phyloP scores from a whole-genome alignment of 2,797 vertebrate species.

The Squalus acanthias region DNA sequence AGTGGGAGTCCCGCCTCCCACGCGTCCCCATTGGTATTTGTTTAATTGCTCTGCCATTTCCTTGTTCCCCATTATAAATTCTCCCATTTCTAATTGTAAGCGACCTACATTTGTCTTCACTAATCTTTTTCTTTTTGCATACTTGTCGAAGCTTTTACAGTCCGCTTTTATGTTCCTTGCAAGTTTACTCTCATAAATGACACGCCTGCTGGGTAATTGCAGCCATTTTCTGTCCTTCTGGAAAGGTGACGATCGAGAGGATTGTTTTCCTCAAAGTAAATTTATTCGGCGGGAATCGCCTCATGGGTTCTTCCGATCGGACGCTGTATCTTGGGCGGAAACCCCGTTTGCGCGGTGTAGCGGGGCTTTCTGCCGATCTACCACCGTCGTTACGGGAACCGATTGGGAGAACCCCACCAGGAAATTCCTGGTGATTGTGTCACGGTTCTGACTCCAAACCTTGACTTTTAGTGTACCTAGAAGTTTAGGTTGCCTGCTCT shows the following conservation, averaged over 20 bases:
- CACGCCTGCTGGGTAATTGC: neutral
- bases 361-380: too few species aligned
- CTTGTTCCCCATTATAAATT: neutral
- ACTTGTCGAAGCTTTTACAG: too few species aligned
- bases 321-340: neutral
- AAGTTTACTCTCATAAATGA: too few species aligned
- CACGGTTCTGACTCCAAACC: neutral
- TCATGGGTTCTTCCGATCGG: neutral
- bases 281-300: neutral
- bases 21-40: too few species aligned
- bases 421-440: neutral
- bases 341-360: too few species aligned
- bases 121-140: neutral
- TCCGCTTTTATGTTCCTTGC: too few species aligned
- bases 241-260: neutral
- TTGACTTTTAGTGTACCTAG: neutral
- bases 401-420: neutral
- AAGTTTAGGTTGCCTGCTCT: too few species aligned
- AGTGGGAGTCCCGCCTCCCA: too few species aligned
- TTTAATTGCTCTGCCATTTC: neutral
- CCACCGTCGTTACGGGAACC: too few species aligned
- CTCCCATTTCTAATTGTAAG: neutral
- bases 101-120: neutral
- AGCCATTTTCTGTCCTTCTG: too few species aligned
- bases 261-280: neutral